Conservation (phyloP, 1,140 invertebrate species). For the Drosophila watanabei region DNA sequence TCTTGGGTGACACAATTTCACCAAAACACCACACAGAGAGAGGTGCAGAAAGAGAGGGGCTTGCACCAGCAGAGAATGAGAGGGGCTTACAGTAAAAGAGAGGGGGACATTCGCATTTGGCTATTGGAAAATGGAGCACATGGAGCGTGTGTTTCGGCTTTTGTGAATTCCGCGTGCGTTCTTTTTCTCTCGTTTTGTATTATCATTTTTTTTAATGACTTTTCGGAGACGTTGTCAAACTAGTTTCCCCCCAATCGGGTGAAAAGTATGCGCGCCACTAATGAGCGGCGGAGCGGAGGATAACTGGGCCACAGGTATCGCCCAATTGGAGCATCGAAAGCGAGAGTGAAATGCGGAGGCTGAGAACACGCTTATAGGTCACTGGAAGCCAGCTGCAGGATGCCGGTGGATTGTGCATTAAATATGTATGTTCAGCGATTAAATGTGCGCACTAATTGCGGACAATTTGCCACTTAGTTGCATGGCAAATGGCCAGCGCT, state of each 20-base stretch:
- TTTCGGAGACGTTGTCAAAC: slow-evolving; percentile 48
- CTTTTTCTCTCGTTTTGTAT: slow-evolving; percentile 12
- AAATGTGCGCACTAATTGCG: slow-evolving; percentile 61
- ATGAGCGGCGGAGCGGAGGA: slow-evolving; percentile 48
- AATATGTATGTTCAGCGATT: slow-evolving; percentile 18
- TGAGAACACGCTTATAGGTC: slow-evolving; percentile 16
- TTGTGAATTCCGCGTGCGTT: slow-evolving; percentile 45
- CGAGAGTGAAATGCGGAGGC: slow-evolving; percentile 22
- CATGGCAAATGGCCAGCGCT: slow-evolving; percentile 58
- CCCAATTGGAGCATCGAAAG: slow-evolving; percentile 53
- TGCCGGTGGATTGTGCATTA: slow-evolving; percentile 26
- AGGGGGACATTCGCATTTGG: slow-evolving; percentile 47
- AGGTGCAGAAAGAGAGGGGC: slow-evolving; percentile 31
- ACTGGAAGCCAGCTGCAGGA: slow-evolving; percentile 16
- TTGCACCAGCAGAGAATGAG: slow-evolving; percentile 9
- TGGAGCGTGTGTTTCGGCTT: slow-evolving; percentile 51
- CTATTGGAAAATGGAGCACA: slow-evolving; percentile 56
- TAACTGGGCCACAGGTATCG: slow-evolving; percentile 32
- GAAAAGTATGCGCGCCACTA: slow-evolving; percentile 39
- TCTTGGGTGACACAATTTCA: slow-evolving; percentile 76
- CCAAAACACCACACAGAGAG: slow-evolving; percentile 27
- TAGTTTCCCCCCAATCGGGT: slow-evolving; percentile 48
- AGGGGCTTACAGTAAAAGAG: slow-evolving; percentile 16
- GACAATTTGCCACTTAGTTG: slow-evolving; percentile 67
- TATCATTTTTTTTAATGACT: slow-evolving; percentile 33